Conservation (phyloP, 2,113 vertebrate species). For the Pionites leucogaster region DNA sequence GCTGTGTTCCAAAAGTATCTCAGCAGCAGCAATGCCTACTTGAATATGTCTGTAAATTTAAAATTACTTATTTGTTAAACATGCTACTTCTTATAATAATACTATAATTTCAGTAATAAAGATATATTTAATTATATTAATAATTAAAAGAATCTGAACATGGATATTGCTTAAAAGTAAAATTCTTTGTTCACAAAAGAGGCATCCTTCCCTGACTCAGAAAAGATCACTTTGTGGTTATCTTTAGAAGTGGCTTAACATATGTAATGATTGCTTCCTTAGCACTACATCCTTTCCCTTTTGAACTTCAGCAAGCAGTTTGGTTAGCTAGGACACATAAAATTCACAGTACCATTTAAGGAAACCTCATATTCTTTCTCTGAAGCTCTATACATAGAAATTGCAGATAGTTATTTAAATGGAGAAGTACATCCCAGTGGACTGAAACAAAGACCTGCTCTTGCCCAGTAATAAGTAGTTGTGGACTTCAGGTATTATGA, state of each 20-base stretch:
- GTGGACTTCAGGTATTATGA: not conserved
- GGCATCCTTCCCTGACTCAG: not conserved
- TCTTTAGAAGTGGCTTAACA: not conserved
- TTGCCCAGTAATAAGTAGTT: not conserved
- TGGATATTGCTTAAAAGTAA: not conserved
- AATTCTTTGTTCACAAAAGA: not conserved
- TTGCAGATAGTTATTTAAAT: not conserved
- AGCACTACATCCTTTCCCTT: not conserved
- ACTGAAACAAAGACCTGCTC: not conserved
- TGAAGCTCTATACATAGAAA: not conserved
- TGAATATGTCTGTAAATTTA: not conserved
- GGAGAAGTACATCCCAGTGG: not conserved
- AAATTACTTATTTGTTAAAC: not conserved
- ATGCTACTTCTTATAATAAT: not conserved
- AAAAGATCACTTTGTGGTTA: not conserved
- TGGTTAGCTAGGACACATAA: not conserved
- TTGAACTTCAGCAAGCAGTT: not conserved
- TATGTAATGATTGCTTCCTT: not conserved
- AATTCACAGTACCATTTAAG: not conserved
- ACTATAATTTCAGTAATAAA: not conserved
- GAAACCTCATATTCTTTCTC: not conserved
- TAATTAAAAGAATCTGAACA: not conserved
- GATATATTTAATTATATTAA: not conserved
- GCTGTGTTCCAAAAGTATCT: not conserved
- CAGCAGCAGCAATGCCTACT: not conserved